Percentiles rank a stretch among this genome's conserved stretches.
phyloP scores from a whole-genome alignment of 2,797 vertebrate species.

The Sebastes matsubarae region DNA sequence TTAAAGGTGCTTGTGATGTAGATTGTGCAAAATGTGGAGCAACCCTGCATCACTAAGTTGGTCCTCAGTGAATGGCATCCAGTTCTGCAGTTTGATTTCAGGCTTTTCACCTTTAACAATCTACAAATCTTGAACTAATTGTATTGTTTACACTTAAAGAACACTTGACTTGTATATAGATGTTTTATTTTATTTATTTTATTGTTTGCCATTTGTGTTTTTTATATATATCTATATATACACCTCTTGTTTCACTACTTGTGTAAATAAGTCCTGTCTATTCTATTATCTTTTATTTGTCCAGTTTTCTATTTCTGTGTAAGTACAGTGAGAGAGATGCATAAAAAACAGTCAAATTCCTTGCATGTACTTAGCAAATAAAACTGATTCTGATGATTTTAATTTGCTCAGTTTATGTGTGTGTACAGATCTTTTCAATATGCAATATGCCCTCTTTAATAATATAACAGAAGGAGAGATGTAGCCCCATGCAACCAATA shows the following conservation, averaged over 20 bases:
- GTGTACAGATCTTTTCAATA: not conserved
- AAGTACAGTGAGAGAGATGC: too few relatives aligned
- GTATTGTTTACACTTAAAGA: too few relatives aligned
- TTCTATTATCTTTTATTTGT: too few relatives aligned
- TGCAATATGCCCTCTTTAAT: not conserved
- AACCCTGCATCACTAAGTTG: not conserved
- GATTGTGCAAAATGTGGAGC: not conserved
- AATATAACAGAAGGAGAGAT: slow-evolving; percentile 13
- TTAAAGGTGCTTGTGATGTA: not conserved
- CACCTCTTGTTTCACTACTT: too few relatives aligned
- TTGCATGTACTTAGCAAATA: too few relatives aligned
- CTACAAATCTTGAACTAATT: not conserved
- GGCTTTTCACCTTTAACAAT: not conserved
- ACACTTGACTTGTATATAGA: too few relatives aligned
- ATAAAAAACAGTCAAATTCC: too few relatives aligned
- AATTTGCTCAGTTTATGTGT: not conserved
- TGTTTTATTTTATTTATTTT: too few relatives aligned
- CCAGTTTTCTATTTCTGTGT: too few relatives aligned
- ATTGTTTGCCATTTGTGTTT: too few relatives aligned
- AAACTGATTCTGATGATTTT: not conserved
- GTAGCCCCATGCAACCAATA: not conserved
- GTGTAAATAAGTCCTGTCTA: too few relatives aligned
- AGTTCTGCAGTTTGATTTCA: not conserved
- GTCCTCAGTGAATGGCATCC: not conserved
- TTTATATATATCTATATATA: too few relatives aligned